A percentile compares a stretch with the other conserved stretches of the same genome.
These are phyloP conservation scores for Dreissena polymorpha DNA, from an alignment of 1,140 invertebrate genomes.

Conservation along the genomic window DNA sequence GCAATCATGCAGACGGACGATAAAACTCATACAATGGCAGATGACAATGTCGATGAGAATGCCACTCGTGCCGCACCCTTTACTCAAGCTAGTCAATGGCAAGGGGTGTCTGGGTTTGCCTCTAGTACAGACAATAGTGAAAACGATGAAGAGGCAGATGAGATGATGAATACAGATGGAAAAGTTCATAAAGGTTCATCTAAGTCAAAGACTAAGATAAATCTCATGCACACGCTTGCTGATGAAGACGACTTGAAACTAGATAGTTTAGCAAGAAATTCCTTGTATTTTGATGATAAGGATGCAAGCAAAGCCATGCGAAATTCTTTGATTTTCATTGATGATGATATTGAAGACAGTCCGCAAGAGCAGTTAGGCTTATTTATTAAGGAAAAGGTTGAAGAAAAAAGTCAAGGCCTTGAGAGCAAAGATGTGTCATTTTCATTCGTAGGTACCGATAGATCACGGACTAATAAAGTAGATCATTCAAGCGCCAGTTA, in stretches of 20 bases:
- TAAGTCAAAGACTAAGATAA: slow-evolving; percentile 55
- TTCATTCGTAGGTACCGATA: slow-evolving; percentile 23
- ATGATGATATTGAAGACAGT: slow-evolving; percentile 67
- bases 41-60: slow-evolving; percentile 76
- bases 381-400: slow-evolving; percentile 50
- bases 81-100: slow-evolving; percentile 78
- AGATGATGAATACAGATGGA: slow-evolving; percentile 57
- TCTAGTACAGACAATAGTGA: slow-evolving; percentile 73
- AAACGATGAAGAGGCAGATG: slow-evolving; percentile 67
- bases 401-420: slow-evolving; percentile 44
- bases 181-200: slow-evolving; percentile 58
- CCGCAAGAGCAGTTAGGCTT: slow-evolving; percentile 42
- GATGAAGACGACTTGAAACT: slow-evolving; percentile 73
- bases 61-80: slow-evolving; percentile 77
- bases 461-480: slow-evolving; percentile 33
- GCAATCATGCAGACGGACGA: slow-evolving; percentile 74
- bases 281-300: slow-evolving; percentile 70
- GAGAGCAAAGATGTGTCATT: slow-evolving; percentile 49
- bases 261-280: slow-evolving; percentile 71
- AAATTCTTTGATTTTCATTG: slow-evolving; percentile 70
- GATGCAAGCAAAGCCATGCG: slow-evolving; percentile 61
- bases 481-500: slow-evolving; percentile 3
- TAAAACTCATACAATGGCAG: slow-evolving; percentile 74
- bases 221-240: slow-evolving; percentile 69
- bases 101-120: slow-evolving; percentile 71